Evolutionary conservation across 2,888 invertebrate genomes (phyloP).

Genomic region (Parthenolecanium corni): DNA sequence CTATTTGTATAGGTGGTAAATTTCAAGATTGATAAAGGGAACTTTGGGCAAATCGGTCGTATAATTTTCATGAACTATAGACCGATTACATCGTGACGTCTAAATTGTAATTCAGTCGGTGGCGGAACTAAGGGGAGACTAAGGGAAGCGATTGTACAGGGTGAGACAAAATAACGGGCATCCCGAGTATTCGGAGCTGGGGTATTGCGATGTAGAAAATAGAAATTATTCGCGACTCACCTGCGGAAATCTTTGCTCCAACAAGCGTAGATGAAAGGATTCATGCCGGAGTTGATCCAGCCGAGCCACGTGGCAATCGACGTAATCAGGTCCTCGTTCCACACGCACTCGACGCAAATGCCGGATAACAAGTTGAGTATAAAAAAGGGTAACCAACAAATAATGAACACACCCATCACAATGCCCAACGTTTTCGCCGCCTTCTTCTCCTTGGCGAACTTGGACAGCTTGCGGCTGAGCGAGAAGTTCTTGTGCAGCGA

Average conservation of each 20-base stretch:
- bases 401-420: conserved; percentile 92
- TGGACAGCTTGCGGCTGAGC: conserved; percentile 79
- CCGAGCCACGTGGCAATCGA: conserved; percentile 88
- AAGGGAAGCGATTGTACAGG: too few species aligned
- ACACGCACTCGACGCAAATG: conserved; percentile 70
- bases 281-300: conserved; percentile 93
- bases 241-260: conserved; percentile 94
- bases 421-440: conserved; percentile 94
- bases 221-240: conserved; percentile 29
- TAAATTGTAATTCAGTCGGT: too few species aligned
- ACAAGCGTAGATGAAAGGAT: conserved; percentile 96
- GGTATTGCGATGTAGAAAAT: too few species aligned
- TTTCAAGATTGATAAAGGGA: too few species aligned
- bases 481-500: conserved; percentile 80
- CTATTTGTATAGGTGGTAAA: too few species aligned
- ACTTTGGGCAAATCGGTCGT: too few species aligned
- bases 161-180: too few species aligned
- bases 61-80: too few species aligned
- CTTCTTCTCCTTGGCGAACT: conserved; percentile 94
- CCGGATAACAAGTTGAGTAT: conserved; percentile 86
- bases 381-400: conserved; percentile 96
- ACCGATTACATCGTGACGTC: too few species aligned
- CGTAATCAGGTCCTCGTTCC: conserved; percentile 67
- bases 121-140: too few species aligned
- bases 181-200: too few species aligned